Conservation (phyloP, 2,797 vertebrate genomes). For the Mormyrus proboscirostris region DNA sequence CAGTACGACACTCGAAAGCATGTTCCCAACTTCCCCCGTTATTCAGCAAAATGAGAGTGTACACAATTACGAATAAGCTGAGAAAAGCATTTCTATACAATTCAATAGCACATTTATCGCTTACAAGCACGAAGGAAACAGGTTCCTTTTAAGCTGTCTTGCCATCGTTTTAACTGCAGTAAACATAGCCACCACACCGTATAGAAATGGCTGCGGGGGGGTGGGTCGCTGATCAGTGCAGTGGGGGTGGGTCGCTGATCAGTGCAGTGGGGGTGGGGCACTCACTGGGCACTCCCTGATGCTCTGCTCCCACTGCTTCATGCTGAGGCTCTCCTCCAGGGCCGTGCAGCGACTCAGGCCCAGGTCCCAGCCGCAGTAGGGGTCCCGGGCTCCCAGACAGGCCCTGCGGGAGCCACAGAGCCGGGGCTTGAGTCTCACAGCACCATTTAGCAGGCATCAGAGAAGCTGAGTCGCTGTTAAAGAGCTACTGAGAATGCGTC, state of each 20-base stretch:
- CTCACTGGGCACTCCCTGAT: constrained; percentile 84
- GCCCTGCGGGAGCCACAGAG: constrained; percentile 49
- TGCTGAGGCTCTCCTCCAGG: constrained; percentile 81
- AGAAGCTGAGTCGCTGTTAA: background rate
- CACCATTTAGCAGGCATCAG: background rate
- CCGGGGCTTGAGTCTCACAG: background rate
- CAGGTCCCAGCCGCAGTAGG: constrained; percentile 91
- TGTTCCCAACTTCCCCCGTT: background rate
- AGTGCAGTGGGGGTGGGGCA: constrained; percentile 6
- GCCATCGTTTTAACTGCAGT: background rate
- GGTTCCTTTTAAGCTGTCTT: background rate
- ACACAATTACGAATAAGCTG: background rate
- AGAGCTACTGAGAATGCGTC: background rate
- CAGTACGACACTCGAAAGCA: background rate
- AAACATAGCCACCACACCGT: background rate
- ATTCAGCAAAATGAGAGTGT: background rate
- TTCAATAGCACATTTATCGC: background rate
- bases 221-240: background rate
- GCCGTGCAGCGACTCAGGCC: constrained; percentile 81
- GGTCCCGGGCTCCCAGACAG: constrained; percentile 87
- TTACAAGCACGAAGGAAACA: background rate
- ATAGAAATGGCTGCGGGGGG: background rate
- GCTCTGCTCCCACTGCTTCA: constrained; percentile 90
- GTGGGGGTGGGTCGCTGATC: background rate
- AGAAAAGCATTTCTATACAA: background rate